These are phyloP conservation scores for Balaenoptera acutorostrata DNA, from an alignment of 2,113 vertebrate genomes.

Conservation along the genomic window DNA sequence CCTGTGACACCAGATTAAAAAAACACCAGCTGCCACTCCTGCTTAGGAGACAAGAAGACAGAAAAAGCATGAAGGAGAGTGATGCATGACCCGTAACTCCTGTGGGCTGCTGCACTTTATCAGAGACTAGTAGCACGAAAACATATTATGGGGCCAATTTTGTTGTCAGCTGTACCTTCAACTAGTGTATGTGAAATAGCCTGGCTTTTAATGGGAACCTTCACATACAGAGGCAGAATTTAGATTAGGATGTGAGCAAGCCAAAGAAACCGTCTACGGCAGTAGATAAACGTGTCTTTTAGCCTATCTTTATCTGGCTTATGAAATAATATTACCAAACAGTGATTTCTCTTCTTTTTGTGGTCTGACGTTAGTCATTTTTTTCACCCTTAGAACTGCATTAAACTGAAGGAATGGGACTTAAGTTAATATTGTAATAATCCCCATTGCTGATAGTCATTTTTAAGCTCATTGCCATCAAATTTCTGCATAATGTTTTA, in stretches of 20 bases:
- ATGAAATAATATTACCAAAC: slow-evolving; percentile 39
- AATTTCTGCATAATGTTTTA: slow-evolving; percentile 70
- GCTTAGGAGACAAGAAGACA: not conserved
- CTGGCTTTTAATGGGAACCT: not conserved
- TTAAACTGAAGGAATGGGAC: slow-evolving; percentile 47
- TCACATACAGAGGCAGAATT: not conserved
- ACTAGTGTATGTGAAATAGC: not conserved
- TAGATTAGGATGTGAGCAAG: slow-evolving; percentile 15
- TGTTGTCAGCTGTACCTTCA: not conserved
- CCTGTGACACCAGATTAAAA: not conserved
- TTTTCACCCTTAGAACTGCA: not conserved
- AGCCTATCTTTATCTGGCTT: slow-evolving; percentile 27
- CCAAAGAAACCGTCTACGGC: not conserved
- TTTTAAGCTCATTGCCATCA: slow-evolving; percentile 54
- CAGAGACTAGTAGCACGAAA: not conserved
- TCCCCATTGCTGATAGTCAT: slow-evolving; percentile 34
- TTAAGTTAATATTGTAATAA: slow-evolving; percentile 58
- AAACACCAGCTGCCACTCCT: not conserved
- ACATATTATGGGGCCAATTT: not conserved
- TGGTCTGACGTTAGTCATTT: slow-evolving; percentile 47
- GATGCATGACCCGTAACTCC: not conserved
- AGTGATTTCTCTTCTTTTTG: not conserved
- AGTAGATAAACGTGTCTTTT: not conserved
- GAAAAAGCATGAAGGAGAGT: not conserved
- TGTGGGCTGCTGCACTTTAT: not conserved